Evolutionary conservation across 2,113 vertebrate genomes (phyloP).

Genomic region (Strix aluco): DNA sequence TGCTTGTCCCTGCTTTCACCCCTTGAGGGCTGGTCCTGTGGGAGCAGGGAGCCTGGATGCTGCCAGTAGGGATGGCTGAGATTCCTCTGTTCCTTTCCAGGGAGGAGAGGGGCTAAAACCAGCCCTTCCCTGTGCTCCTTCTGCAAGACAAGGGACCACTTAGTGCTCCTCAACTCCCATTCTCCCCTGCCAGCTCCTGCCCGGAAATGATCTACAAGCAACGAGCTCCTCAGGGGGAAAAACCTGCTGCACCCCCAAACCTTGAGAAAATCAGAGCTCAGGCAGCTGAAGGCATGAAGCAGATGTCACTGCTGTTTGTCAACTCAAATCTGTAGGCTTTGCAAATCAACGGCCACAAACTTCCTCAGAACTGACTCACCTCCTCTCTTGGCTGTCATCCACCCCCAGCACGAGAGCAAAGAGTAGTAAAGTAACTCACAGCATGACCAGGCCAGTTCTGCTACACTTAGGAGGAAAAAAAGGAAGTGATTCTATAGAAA

Average conservation of each 20-base stretch:
- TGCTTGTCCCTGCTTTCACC: neutral
- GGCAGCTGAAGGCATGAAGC: rapidly evolving
- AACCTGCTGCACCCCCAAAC: no score
- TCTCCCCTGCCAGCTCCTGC: neutral
- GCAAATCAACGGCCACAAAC: rapidly evolving
- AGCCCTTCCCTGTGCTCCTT: neutral
- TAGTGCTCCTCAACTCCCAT: neutral
- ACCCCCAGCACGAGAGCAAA: neutral
- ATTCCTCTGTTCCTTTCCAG: no score
- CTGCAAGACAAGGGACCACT: no score
- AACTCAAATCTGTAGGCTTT: neutral
- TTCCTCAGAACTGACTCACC: neutral
- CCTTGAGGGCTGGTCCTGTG: no score
- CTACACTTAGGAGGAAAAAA: neutral
- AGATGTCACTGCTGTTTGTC: rapidly evolving
- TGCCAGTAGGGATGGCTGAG: neutral
- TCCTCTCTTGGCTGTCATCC: neutral
- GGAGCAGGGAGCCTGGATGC: neutral
- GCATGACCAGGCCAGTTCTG: neutral
- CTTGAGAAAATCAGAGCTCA: neutral
- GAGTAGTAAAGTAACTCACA: neutral
- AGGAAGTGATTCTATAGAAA: neutral
- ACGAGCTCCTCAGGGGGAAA: rapidly evolving
- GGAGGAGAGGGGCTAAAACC: neutral
- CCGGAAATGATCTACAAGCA: neutral